These are phyloP conservation scores for Bombus ignitus DNA, from an alignment of 1,140 invertebrate species.

Conservation along the genomic window DNA sequence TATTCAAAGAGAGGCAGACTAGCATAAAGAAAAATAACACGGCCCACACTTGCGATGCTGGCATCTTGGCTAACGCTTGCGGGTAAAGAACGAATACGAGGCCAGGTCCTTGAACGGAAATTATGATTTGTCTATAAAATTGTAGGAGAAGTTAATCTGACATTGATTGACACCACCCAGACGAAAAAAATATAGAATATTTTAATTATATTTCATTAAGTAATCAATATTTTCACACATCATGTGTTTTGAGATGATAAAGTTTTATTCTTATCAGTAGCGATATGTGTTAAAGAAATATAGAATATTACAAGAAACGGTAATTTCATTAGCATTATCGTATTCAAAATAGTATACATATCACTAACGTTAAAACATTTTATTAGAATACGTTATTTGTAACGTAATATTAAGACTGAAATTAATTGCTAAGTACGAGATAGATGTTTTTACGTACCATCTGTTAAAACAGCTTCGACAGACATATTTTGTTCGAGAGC, in stretches of 20 bases:
- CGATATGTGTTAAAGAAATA: neutral
- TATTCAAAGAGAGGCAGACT: conserved; percentile 94
- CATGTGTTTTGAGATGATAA: neutral
- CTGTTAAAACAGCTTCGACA: conserved; percentile 91
- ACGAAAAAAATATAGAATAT: neutral
- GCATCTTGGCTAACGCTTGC: conserved; percentile 94
- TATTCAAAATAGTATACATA: neutral
- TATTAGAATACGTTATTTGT: neutral
- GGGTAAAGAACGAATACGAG: conserved; percentile 95
- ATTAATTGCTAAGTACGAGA: conserved; percentile 3
- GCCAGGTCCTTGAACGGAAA: conserved; percentile 88
- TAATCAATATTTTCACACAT: neutral
- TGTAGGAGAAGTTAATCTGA: conserved; percentile 69
- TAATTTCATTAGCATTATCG: neutral
- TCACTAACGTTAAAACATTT: neutral
- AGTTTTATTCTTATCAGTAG: neutral
- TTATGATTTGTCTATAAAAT: conserved; percentile 75
- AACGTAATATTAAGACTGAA: neutral
- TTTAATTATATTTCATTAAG: neutral
- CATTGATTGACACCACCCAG: conserved; percentile 46
- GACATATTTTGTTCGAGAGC: conserved; percentile 90
- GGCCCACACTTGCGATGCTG: conserved; percentile 92
- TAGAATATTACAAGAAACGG: neutral
- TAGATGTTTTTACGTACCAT: conserved; percentile 85
- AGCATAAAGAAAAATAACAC: conserved; percentile 96